Evolutionary conservation across 1,140 invertebrate species (phyloP).

Genomic region (Centruroides sculpturatus): DNA sequence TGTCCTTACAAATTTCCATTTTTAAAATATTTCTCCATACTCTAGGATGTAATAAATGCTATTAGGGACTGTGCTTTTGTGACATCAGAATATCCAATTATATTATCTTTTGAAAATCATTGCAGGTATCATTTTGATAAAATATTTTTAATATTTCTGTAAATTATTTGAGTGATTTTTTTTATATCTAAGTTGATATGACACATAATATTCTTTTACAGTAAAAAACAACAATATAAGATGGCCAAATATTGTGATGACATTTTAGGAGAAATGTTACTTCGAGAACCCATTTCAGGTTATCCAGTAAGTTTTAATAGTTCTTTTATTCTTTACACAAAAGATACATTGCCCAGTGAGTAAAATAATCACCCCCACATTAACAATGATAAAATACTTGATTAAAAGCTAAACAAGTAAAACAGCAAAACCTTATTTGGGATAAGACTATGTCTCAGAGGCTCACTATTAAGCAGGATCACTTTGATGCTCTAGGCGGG

Average conservation of each 20-base stretch:
- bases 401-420: too few relatives aligned
- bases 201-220: constrained; percentile 18
- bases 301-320: constrained; percentile 50
- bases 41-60: constrained; percentile 84
- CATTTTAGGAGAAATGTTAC: constrained; percentile 83
- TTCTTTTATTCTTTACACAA: neutral
- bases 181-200: too few relatives aligned
- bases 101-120: constrained; percentile 98
- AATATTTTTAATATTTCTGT: too few relatives aligned
- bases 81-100: constrained; percentile 91
- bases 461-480: too few relatives aligned
- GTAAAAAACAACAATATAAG: constrained; percentile 92
- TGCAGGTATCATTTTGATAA: constrained; percentile 44
- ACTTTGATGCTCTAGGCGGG: too few relatives aligned
- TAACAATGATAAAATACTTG: neutral
- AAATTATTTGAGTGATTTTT: too few relatives aligned
- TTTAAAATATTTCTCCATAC: neutral
- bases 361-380: neutral
- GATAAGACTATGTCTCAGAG: too few relatives aligned
- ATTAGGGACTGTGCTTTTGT: constrained; percentile 95
- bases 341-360: neutral
- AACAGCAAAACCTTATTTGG: too few relatives aligned
- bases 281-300: constrained; percentile 81
- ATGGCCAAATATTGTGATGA: constrained; percentile 98
- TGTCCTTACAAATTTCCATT: too few relatives aligned